Evolutionary conservation across 2,888 invertebrate genomes (phyloP), one percentile per base, ranked within the genome.

Genomic region (Zaprionus obscuricornis): DNA sequence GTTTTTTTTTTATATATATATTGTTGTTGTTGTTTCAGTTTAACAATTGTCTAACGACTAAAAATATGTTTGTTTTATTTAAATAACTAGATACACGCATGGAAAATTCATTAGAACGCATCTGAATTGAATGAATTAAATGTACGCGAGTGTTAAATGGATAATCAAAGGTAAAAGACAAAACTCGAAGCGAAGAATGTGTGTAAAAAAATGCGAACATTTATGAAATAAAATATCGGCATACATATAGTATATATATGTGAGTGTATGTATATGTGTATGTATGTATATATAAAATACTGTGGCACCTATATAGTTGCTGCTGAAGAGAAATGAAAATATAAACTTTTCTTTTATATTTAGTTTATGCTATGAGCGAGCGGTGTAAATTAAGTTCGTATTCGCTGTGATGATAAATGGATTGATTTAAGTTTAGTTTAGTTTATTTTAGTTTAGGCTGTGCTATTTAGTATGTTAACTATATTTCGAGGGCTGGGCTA

Each of bases 21-120:
- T 63, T 67, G n/a, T 57, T 33, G 57, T 59, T 59, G 60, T n/a
- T 40, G 37, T 54, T 66, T 56, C 36, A 71, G 66, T 75, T 65
- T 78, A 71, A 82, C 86, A 88, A 86, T 87, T 88, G 85, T 88
- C 88, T 88, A 88, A 84, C 74, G 86, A 88, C 87, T 88, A 86
- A 86, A 78, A 70, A 77, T 81, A 73, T 73, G 66, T 75, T 67
- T 74, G 49, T 68, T 78, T 85, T 83, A 85, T 85, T 74, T 85
- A 77, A 86, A 88, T 88, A 88, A 86, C 87, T 87, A 88, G 86
- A 88, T 87, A 83, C 86, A 88, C 87, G 79, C 83, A 69, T 76
- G 82, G 79, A 83, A n/a, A 85, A 81, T 82, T 78, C 83, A 85
- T 81, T 78, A 74, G 72, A 85, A 72, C 75, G 67, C 78, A 70